phyloP scores from a whole-genome alignment of 2,113 vertebrate genomes.

The human (Homo sapiens) region GRCh38 chr12:90860001-90860500 shows the following conservation, averaged over 20 bases:
- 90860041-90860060: background rate
- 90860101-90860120: background rate
- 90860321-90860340: background rate
- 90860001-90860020: background rate
- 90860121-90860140: background rate
- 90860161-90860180: background rate
- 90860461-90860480: conserved; percentile 20
- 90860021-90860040: background rate
- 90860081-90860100: background rate
- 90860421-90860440: background rate
- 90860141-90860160: background rate
- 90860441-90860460: background rate
- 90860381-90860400: background rate
- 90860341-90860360: background rate
- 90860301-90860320: background rate
- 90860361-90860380: conserved; percentile 29
- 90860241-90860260: background rate
- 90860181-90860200: background rate
- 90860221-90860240: background rate
- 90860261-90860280: background rate
- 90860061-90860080: background rate
- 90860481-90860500: background rate
- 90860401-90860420: background rate
- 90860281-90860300: background rate
- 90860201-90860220: background rate